Percentiles rank a stretch among this genome's conserved stretches.
Conservation (phyloP, 2,797 vertebrate species). For the Clarias platycephalus region DNA sequence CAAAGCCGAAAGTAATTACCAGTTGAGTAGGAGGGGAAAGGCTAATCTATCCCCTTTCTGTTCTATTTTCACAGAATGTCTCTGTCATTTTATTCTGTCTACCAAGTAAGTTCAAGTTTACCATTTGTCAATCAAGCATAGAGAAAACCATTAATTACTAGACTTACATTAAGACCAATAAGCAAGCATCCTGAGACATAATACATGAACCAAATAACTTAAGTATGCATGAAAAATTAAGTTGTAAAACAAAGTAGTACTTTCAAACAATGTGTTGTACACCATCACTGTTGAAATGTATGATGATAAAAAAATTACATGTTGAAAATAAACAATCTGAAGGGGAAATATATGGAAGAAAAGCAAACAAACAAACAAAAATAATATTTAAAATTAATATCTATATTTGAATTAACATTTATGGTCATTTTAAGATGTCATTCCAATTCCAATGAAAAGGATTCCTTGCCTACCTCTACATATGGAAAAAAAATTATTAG, state of each 20-base stretch:
- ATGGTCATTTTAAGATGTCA: neutral
- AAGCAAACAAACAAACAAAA: no score
- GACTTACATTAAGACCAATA: neutral
- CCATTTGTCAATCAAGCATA: slow-evolving; percentile 43
- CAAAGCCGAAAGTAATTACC: slow-evolving; percentile 40
- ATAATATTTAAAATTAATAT: neutral
- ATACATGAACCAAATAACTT: neutral
- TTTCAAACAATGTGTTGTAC: neutral
- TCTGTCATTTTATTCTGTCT: neutral
- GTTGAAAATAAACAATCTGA: no score
- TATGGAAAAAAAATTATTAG: neutral
- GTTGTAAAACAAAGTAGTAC: neutral
- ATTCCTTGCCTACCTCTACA: neutral
- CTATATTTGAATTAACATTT: neutral
- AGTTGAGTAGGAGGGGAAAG: neutral
- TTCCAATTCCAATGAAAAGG: neutral
- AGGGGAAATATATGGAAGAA: no score
- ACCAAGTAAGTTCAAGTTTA: slow-evolving; percentile 35
- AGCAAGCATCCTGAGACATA: slow-evolving; percentile 18
- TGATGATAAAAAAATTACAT: neutral
- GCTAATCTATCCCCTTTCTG: slow-evolving; percentile 7
- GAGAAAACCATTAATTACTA: slow-evolving; percentile 34
- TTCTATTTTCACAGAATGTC: slow-evolving; percentile 12
- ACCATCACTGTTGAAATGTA: neutral
- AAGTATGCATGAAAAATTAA: neutral